phyloP scores from a whole-genome alignment of 2,888 invertebrate genomes.

The Drosophila mimetica region DNA sequence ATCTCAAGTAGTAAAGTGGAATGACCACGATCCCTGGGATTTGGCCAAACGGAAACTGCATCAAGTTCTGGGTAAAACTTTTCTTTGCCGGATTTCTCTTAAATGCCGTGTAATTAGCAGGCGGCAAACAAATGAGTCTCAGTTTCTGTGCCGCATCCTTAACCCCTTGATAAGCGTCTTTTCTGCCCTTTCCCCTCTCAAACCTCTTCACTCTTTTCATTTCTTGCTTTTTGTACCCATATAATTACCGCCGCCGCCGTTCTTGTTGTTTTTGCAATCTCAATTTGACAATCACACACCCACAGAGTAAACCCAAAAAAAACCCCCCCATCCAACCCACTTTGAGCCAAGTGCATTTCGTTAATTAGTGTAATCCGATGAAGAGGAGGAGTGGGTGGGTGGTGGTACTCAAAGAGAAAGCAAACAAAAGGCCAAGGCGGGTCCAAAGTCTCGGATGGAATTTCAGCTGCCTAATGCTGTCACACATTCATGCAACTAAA shows the following conservation, averaged over 20 bases:
- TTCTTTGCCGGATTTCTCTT: conserved; percentile 20
- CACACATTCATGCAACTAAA: conserved; percentile 42
- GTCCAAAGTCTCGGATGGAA: conserved; percentile 40
- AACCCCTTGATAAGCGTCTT: conserved; percentile 20
- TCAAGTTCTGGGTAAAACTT: conserved; percentile 24
- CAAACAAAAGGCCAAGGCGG: conserved; percentile 49
- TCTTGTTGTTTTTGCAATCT: conserved; percentile 45
- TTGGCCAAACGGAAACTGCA: conserved; percentile 36
- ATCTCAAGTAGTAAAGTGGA: conserved; percentile 17
- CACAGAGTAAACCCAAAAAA: conserved; percentile 24
- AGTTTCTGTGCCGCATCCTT: conserved; percentile 18
- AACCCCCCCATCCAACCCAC: conserved; percentile 3
- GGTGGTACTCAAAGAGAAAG: conserved; percentile 27
- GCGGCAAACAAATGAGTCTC: conserved; percentile 33
- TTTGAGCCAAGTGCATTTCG: conserved; percentile 73
- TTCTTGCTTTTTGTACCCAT: conserved; percentile 27
- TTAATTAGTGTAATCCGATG: conserved; percentile 68
- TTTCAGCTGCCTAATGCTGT: conserved; percentile 39
- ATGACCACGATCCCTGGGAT: conserved; percentile 30
- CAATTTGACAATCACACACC: conserved; percentile 57
- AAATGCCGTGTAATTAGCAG: conserved; percentile 68
- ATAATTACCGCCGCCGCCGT: conserved; percentile 60
- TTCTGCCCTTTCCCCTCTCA: not conserved
- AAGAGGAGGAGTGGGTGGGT: conserved; percentile 32
- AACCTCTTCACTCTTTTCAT: conserved; percentile 21